phyloP scores from a whole-genome alignment of 2,113 vertebrate genomes.

The Lepus europaeus region DNA sequence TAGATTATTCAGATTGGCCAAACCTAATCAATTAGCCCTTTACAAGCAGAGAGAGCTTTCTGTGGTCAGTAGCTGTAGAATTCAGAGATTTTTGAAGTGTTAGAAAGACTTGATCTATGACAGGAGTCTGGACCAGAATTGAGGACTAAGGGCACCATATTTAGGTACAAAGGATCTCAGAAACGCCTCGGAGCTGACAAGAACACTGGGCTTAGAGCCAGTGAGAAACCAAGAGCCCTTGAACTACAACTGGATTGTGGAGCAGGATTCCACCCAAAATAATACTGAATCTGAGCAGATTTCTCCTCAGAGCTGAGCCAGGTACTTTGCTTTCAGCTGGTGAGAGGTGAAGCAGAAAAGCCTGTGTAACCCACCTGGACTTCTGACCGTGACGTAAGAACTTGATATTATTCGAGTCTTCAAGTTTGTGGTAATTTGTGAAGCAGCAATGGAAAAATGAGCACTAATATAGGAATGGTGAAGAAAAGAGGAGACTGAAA shows the following conservation, averaged over 20 bases:
- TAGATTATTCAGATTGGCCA: not conserved
- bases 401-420: not conserved
- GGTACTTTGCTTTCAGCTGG: not conserved
- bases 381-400: not conserved
- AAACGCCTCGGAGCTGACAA: not conserved
- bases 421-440: not conserved
- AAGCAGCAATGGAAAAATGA: not conserved
- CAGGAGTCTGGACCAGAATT: not conserved
- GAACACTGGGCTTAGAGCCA: rapidly evolving
- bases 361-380: too few relatives aligned
- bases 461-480: not conserved
- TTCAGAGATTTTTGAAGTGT: not conserved
- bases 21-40: not conserved
- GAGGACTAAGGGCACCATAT: rapidly evolving
- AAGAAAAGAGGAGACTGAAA: not conserved
- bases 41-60: not conserved
- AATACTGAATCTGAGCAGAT: not conserved
- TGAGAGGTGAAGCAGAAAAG: not conserved
- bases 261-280: not conserved
- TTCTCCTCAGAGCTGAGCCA: too few relatives aligned
- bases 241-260: not conserved
- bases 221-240: too few relatives aligned
- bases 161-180: rapidly evolving
- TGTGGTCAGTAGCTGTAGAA: not conserved
- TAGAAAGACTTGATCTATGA: not conserved